phyloP scores from a whole-genome alignment of 2,113 vertebrate species.

The Saimiri boliviensis region DNA sequence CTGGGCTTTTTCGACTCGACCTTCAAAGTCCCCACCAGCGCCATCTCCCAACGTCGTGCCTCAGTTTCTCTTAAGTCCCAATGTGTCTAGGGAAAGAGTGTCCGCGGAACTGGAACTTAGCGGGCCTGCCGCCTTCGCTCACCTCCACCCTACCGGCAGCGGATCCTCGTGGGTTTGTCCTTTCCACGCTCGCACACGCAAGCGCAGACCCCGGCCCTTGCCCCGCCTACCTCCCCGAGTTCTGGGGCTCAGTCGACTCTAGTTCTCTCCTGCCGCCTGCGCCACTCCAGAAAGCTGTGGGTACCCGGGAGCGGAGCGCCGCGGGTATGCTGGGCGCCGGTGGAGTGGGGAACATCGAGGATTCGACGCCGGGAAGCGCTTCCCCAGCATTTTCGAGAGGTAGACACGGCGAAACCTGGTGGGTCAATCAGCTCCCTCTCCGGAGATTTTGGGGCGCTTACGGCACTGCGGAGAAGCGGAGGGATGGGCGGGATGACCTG shows the following conservation, averaged over 20 bases:
- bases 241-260: background rate
- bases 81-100: background rate
- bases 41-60: background rate
- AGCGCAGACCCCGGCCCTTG: background rate
- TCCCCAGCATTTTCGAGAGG: background rate
- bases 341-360: background rate
- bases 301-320: background rate
- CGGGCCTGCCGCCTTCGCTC: background rate
- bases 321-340: background rate
- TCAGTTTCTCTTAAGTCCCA: constrained; percentile 25
- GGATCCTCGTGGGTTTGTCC: background rate
- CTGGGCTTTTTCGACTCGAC: background rate
- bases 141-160: background rate
- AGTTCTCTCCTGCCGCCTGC: background rate
- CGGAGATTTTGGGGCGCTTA: background rate
- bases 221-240: background rate
- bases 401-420: background rate
- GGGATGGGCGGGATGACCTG: constrained; percentile 1
- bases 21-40: background rate
- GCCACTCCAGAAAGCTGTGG: background rate
- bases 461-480: background rate
- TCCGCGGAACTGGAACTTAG: background rate
- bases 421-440: background rate
- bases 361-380: background rate
- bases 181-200: background rate